phyloP scores from a whole-genome alignment of 2,113 vertebrate genomes.

The Typhlomys cinereus region DNA sequence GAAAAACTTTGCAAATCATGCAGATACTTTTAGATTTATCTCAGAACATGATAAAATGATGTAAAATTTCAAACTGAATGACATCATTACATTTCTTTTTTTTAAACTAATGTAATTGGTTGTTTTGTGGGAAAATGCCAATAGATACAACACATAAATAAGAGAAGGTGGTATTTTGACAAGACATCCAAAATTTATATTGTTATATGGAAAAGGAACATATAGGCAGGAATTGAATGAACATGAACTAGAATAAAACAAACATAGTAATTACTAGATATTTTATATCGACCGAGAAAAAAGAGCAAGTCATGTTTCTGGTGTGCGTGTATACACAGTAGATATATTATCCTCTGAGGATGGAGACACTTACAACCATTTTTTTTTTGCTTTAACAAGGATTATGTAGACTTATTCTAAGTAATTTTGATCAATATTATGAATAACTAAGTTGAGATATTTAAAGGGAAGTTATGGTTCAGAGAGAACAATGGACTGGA shows the following conservation, averaged over 20 bases:
- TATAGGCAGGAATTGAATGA: not conserved
- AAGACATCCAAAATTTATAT: not conserved
- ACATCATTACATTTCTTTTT: not conserved
- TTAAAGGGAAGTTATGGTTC: not conserved
- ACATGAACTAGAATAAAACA: not conserved
- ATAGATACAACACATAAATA: not conserved
- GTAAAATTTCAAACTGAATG: not conserved
- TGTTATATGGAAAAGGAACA: not conserved
- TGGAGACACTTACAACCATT: not conserved
- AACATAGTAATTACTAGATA: not conserved
- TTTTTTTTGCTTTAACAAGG: not conserved
- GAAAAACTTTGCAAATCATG: not conserved
- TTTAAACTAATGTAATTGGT: not conserved
- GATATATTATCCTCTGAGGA: not conserved
- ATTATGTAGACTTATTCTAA: not conserved
- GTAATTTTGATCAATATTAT: not conserved
- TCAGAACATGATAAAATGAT: not conserved
- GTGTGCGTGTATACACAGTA: not conserved
- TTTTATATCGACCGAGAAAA: not conserved
- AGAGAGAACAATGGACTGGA: not conserved
- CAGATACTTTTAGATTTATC: not conserved
- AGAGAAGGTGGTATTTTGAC: fast-evolving
- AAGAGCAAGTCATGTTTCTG: not conserved
- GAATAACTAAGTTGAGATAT: not conserved
- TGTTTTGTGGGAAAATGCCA: not conserved